Conservation (phyloP, 2,113 vertebrate species). For the Oceanites oceanicus region DNA sequence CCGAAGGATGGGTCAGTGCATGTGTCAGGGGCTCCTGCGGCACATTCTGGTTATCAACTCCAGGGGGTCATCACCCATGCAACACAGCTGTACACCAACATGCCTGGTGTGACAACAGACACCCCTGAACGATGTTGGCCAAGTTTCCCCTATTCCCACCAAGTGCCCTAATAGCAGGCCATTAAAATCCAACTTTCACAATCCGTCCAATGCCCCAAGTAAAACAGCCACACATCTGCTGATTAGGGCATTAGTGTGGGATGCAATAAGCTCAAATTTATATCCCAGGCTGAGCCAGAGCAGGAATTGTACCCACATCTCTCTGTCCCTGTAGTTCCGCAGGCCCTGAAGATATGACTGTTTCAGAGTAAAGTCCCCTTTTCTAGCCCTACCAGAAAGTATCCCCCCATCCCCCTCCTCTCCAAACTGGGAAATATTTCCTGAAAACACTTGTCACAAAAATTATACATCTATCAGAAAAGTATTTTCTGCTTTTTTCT, state of each 20-base stretch:
- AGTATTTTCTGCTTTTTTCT: not conserved
- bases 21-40: not conserved
- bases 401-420: not conserved
- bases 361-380: not conserved
- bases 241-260: not conserved
- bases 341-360: not conserved
- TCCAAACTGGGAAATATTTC: not conserved
- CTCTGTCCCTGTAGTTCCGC: not conserved
- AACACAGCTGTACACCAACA: fast-evolving
- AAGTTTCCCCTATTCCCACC: not conserved
- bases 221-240: not conserved
- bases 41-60: not conserved
- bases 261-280: not conserved
- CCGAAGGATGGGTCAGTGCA: not conserved
- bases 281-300: not conserved
- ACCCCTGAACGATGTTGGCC: not conserved
- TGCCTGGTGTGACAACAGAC: not conserved
- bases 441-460: not conserved
- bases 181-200: not conserved
- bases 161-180: not conserved
- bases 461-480: not conserved
- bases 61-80: not conserved
- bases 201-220: not conserved
- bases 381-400: not conserved
- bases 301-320: not conserved